Evolutionary conservation across 2,888 invertebrate species (phyloP), one percentile per base, ranked within the genome.

Genomic region (Cheilosia soror): DNA sequence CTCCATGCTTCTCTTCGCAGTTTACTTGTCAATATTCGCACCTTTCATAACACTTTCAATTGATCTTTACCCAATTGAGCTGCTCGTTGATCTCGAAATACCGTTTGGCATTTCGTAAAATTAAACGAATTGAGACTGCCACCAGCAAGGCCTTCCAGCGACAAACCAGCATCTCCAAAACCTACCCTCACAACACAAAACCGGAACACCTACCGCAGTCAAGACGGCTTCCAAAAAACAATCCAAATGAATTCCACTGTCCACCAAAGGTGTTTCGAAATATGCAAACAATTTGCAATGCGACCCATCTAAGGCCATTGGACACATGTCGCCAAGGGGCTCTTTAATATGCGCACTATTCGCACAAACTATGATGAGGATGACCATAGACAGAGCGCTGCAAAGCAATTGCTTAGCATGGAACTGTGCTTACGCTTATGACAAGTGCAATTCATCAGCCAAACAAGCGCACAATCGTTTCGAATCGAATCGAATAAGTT

Each of bases 201-300:
- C 62, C 42, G 15, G 53, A 51, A 51, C 62, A 72, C 62, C 62
- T 60, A 37, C 49, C 62, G 27, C 51, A 47, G 37, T 11, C n/a
- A 49, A 31, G 53, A 62, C 47, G 7, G 40, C 47, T 57, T 65
- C 57, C 73, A 57, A 75, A 75, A 75, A 57, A 37, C 47, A 13
- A 11, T n/a, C 33, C 20, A 11, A 60, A 58, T 51, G 53, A 44
- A 69, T 69, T 62, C 60, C 77, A 62, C 37, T 44, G 29, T 57
- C 60, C 55, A 57, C 57, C 60, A 69, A 77, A 71, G 78, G 78
- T 71, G 78, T 72, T 72, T 65, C 65, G 63, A 79, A 79, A 79
- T 72, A 79, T 79, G 63, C 65, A 79, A 72, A 55, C 71, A 79
- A 78, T 78, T 71, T 42, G 71, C 78, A 71, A 78, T 49, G 29